Evolutionary conservation across 2,888 invertebrate genomes (phyloP).

Genomic region (Chorisops tibialis): DNA sequence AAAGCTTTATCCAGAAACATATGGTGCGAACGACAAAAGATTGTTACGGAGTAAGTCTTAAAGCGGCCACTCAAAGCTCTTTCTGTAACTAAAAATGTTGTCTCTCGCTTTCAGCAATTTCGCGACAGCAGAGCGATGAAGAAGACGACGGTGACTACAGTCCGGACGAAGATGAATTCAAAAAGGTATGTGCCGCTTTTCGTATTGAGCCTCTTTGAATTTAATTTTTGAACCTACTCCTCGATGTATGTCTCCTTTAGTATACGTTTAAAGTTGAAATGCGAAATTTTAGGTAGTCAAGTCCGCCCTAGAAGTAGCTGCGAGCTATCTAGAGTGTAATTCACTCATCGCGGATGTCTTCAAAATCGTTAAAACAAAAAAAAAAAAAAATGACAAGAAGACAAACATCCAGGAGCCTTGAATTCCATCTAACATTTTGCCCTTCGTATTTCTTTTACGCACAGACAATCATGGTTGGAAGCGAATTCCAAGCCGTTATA

Average conservation of each 20-base stretch:
- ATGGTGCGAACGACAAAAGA: conserved; percentile 51
- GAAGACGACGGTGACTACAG: conserved; percentile 80
- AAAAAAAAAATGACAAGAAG: background rate
- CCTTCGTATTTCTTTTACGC: conserved; percentile 41
- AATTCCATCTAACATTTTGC: conserved; percentile 24
- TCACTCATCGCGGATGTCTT: no score
- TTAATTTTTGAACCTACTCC: no score
- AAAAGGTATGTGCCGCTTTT: conserved; percentile 59
- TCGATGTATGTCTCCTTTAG: background rate
- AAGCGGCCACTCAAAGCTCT: background rate
- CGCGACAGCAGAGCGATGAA: conserved; percentile 74
- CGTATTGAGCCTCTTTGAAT: no score
- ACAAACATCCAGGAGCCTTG: no score
- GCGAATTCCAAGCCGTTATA: conserved; percentile 89
- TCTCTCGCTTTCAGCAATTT: conserved; percentile 53
- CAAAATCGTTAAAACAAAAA: conserved; percentile 41
- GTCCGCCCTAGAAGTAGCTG: no score
- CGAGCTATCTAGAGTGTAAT: no score
- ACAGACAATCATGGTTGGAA: conserved; percentile 90
- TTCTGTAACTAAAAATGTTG: background rate
- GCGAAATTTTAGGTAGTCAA: no score
- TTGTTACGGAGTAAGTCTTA: conserved; percentile 54
- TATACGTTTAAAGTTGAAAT: no score
- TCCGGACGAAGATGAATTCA: conserved; percentile 84
- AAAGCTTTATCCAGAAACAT: conserved; percentile 54